Percentiles rank a stretch among this genome's conserved stretches.
phyloP scores from a whole-genome alignment of 1,140 invertebrate species.

The Drosophila ambigua region DNA sequence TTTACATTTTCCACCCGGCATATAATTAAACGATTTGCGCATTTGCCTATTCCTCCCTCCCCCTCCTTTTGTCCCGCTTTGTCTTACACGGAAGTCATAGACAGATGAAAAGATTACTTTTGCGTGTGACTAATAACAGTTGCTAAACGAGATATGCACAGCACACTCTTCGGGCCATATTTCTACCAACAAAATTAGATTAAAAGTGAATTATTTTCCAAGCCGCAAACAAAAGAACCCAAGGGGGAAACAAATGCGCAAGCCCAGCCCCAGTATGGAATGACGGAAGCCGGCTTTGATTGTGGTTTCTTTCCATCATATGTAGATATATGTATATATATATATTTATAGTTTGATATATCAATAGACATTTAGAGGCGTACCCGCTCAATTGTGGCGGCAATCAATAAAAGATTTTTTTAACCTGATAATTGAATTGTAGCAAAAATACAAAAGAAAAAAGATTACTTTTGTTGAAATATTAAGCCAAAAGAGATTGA shows the following conservation, averaged over 20 bases:
- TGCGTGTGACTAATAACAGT: slow-evolving; percentile 58
- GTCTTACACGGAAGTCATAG: slow-evolving; percentile 50
- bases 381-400: slow-evolving; percentile 56
- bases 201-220: slow-evolving; percentile 60
- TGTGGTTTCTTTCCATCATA: slow-evolving; percentile 50
- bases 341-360: slow-evolving; percentile 47
- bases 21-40: slow-evolving; percentile 71
- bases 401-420: slow-evolving; percentile 57
- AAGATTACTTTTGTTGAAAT: slow-evolving; percentile 49
- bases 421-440: slow-evolving; percentile 63
- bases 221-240: slow-evolving; percentile 38
- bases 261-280: slow-evolving; percentile 39
- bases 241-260: slow-evolving; percentile 21
- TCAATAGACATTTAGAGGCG: slow-evolving; percentile 55
- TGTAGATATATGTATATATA: slow-evolving; percentile 26
- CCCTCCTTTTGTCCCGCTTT: too few relatives aligned
- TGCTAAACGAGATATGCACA: slow-evolving; percentile 55
- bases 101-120: slow-evolving; percentile 30
- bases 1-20: slow-evolving; percentile 2
- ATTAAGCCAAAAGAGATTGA: slow-evolving; percentile 54
- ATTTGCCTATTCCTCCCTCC: slow-evolving; percentile 40
- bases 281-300: slow-evolving; percentile 40
- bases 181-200: slow-evolving; percentile 39
- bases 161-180: slow-evolving; percentile 28
- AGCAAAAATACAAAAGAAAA: slow-evolving; percentile 35